These are phyloP conservation scores for Chouioia cunea DNA, from an alignment of 2,888 invertebrate genomes.

Conservation along the genomic window DNA sequence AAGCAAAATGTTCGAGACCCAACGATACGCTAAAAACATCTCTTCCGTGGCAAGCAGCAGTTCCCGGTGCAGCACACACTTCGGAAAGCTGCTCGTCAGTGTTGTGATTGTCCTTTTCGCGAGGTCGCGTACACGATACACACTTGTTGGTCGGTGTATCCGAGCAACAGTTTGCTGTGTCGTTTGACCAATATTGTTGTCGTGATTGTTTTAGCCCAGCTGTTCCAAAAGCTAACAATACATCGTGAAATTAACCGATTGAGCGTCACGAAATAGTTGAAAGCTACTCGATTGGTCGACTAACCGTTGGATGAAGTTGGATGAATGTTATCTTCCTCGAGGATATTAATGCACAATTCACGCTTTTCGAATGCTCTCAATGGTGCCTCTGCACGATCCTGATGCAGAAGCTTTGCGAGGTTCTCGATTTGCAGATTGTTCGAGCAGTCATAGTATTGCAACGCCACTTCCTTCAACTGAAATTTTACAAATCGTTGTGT, in stretches of 20 bases:
- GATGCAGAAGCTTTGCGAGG: conserved; percentile 69
- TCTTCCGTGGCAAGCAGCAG: conserved; percentile 9
- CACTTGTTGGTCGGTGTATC: conserved; percentile 43
- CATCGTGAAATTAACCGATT: no score
- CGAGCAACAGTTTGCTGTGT: conserved; percentile 35
- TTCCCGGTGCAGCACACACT: conserved; percentile 26
- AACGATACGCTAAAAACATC: conserved; percentile 30
- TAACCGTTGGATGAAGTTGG: conserved; percentile 50
- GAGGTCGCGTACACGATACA: conserved; percentile 7
- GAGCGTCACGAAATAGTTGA: no score
- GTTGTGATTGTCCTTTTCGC: background rate
- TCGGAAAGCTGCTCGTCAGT: background rate
- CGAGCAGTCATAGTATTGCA: conserved; percentile 80
- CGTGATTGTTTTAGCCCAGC: no score
- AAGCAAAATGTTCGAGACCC: background rate
- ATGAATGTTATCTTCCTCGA: conserved; percentile 50
- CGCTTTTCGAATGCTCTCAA: conserved; percentile 31
- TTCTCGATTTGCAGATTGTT: conserved; percentile 70
- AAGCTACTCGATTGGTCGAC: conserved; percentile 41
- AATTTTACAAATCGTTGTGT: conserved; percentile 52
- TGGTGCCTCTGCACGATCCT: conserved; percentile 53
- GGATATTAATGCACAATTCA: conserved; percentile 43
- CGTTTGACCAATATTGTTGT: conserved; percentile 16
- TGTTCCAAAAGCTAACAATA: no score
- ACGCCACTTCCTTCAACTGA: conserved; percentile 79